Evolutionary conservation across 2,797 vertebrate genomes (phyloP).

Genomic region (Pelobates cultripes): DNA sequence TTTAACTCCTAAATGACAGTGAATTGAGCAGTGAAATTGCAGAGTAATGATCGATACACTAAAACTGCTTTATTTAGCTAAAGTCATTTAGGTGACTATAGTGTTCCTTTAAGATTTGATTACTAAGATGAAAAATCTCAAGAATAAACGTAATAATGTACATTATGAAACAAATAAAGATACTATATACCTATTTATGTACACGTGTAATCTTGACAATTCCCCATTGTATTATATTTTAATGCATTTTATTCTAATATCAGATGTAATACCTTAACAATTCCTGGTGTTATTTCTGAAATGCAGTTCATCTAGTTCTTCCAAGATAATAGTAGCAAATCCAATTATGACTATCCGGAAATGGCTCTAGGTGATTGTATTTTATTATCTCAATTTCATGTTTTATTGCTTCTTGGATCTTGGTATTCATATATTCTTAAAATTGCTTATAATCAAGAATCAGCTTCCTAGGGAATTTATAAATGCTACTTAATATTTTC

Average conservation of each 20-base stretch:
- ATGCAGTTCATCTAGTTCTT: neutral
- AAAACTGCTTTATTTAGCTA: too few species aligned
- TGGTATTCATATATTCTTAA: neutral
- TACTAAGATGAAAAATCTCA: too few species aligned
- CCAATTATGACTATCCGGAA: neutral
- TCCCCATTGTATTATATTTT: neutral
- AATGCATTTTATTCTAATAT: neutral
- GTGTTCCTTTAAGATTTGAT: too few species aligned
- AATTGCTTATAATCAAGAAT: neutral
- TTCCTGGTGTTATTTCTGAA: conserved; percentile 3
- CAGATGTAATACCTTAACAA: neutral
- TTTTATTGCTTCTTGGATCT: conserved; percentile 2
- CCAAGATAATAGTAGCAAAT: conserved; percentile 1
- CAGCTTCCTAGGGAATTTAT: neutral
- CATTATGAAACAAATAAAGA: too few species aligned
- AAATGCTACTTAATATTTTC: neutral
- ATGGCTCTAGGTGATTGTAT: neutral
- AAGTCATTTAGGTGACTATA: too few species aligned
- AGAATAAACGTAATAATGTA: too few species aligned
- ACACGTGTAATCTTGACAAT: neutral
- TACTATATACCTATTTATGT: neutral
- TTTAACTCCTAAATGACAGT: too few species aligned
- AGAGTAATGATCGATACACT: too few species aligned
- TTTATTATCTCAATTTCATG: neutral
- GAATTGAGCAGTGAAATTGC: too few species aligned